Base-by-base conservation (phyloP, 1,140 invertebrate genomes). In the Atta texana region DNA sequence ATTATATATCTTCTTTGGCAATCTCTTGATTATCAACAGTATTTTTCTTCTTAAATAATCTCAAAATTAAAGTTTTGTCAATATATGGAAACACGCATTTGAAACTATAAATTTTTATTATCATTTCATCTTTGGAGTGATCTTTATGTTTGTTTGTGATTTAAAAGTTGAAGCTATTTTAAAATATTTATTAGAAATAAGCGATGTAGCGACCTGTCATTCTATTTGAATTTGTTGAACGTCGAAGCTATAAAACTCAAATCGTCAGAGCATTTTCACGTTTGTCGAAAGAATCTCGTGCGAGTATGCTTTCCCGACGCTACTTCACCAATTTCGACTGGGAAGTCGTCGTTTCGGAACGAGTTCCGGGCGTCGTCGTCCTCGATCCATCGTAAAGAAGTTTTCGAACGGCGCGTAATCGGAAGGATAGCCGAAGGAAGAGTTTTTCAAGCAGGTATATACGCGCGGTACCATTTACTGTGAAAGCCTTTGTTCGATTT, bases 401-500 rank as follows among this genome's bases (percentile, higher is more conserved):
- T 89, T 78, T 39, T 63, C 66, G 71, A 89, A 87, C 88, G 85
- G 53, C 71, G 86, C 77, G 88, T 90, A 87, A 89, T 90, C 88
- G 78, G 31, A 7, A 28, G 31, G 87, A 85, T 89, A 55, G 53
- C 44, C 71, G 21, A 49, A 57, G 21, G 77, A 86, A 75, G 75
- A 39, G 68, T 55, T 76, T 74, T 53, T 21, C 64, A 24, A 57
- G 7, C 69, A 18, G 71, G 49, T 81, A 89, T 77, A 82, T 59
- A 86, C 49, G 68, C 44, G n/a, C 53, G 61, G 31, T 39, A 34
- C 69, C 87, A 75, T 90, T 87, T 87, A 59, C 87, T 14, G 57
- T 89, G 76, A 82, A 89, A 89, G 88, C 74, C 28, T 87, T 90
- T 87, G 88, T 89, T 81, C 88, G 87, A 89, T 89, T 89, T 87